Evolutionary conservation across 2,113 vertebrate species (phyloP), one percentile per base, ranked within the genome.

Genomic region (Etheostoma spectabile): DNA sequence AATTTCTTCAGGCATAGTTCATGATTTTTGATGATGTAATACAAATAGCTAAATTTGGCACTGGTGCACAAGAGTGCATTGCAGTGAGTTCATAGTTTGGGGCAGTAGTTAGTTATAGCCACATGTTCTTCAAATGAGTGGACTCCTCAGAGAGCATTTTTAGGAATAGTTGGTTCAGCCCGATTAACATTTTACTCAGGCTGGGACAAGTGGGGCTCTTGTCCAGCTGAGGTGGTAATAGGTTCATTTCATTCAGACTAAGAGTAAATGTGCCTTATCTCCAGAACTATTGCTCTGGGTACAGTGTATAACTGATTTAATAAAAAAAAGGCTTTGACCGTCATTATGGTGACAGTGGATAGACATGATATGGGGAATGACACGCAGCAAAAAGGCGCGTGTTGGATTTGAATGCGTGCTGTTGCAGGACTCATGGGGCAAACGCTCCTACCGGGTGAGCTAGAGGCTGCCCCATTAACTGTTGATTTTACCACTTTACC

Each of bases 221-320:
- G 63, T 64, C 59, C 48, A 85, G 74, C 66, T 53, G 52, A 61
- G 16, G 30, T 74, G 73, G 74, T 84, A 78, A 77, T 77, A 62
- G 75, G 22, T 52, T 78, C 2, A 82, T 77, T 79, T 79, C 8
- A 49, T 66, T 60, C 77, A 11, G 66, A 81, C 18, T 59, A 57
- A 48, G 45, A 66, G 48, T 66, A 67, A 86, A 83, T 80, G 53
- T 51, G 35, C 82, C 72, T 63, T 14, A 56, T 74, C 79, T 64
- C 30, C 51, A 33, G 48, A 56, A 22, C 52, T 27, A 27, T 68
- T 55, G 57, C 57, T 38, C 57, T 22, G 22, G 53, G 21, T 46
- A 72, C 51, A 8, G 42, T 14, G 21, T 53, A 3, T 56, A 10
- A 33, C 67, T 63, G 24, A 30, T 30, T 30, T 30, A 30, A 30